These are phyloP conservation scores for Drosophila setosimentum DNA, from an alignment of 2,888 invertebrate species.

Conservation along the genomic window DNA sequence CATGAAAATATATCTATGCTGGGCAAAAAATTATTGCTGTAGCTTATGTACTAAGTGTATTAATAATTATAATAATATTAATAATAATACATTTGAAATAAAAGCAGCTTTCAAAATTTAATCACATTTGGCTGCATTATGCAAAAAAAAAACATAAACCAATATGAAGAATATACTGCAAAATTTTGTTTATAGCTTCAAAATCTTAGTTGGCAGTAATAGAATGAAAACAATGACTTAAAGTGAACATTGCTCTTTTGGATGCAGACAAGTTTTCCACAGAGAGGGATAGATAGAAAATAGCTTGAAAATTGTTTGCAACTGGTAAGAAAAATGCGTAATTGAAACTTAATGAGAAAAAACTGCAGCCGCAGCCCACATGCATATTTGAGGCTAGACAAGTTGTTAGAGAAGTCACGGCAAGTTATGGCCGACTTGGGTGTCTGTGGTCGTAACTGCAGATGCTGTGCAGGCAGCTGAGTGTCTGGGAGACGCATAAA, in stretches of 20 bases:
- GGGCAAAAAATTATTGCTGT: not conserved
- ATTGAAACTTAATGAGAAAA: conserved; percentile 77
- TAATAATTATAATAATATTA: not conserved
- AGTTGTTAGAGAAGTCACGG: conserved; percentile 19
- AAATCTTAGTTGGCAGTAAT: conserved; percentile 59
- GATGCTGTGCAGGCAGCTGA: conserved; percentile 39
- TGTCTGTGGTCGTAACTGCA: conserved; percentile 35
- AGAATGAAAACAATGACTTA: conserved; percentile 7
- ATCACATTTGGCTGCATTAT: not conserved
- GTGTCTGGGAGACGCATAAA: conserved; percentile 54
- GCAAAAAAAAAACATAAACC: not conserved
- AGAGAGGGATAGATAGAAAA: conserved; percentile 5
- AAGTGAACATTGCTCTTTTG: conserved; percentile 39
- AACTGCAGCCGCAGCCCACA: conserved; percentile 40
- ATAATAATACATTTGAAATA: not conserved
- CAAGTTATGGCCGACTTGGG: not conserved
- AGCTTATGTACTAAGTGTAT: not conserved
- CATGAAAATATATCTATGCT: not conserved
- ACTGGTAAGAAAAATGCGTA: conserved; percentile 45
- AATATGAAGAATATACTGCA: conserved; percentile 20
- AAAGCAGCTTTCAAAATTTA: not conserved
- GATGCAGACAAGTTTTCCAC: conserved; percentile 36
- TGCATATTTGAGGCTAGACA: conserved; percentile 56
- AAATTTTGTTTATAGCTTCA: conserved; percentile 49
- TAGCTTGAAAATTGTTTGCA: conserved; percentile 43